phyloP scores from a whole-genome alignment of 2,888 invertebrate species.

The Rhagonycha lutea region DNA sequence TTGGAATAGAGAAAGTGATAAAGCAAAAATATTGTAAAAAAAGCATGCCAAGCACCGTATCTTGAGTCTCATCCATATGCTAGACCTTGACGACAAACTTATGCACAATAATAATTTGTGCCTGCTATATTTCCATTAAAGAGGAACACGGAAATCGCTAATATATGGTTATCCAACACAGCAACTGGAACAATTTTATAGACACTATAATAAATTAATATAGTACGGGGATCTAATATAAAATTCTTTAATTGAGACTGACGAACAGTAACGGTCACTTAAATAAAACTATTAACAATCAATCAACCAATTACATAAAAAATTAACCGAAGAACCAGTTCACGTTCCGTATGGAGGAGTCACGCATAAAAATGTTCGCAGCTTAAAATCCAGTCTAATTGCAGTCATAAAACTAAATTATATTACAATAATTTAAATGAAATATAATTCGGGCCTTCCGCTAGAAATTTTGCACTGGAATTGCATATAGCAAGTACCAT shows the following conservation, averaged over 20 bases:
- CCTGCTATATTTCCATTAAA: background rate
- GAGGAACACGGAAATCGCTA: background rate
- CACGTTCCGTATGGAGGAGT: background rate
- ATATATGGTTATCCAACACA: background rate
- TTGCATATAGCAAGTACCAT: background rate
- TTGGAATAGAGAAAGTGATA: background rate
- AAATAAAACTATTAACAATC: background rate
- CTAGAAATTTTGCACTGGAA: background rate
- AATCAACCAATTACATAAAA: background rate
- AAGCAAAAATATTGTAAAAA: background rate
- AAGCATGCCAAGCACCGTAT: background rate
- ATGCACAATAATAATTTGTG: background rate
- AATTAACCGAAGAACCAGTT: background rate
- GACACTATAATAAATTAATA: background rate
- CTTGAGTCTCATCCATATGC: background rate
- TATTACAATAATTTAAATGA: background rate
- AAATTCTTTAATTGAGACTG: background rate
- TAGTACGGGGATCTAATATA: background rate
- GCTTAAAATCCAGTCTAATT: background rate
- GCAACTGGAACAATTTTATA: background rate
- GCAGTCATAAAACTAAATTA: background rate
- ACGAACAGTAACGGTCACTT: background rate
- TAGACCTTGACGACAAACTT: background rate
- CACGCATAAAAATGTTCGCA: background rate
- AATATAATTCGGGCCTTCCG: background rate